Base-by-base conservation (phyloP, 2,888 invertebrate species). In the Tetragonisca angustula region DNA sequence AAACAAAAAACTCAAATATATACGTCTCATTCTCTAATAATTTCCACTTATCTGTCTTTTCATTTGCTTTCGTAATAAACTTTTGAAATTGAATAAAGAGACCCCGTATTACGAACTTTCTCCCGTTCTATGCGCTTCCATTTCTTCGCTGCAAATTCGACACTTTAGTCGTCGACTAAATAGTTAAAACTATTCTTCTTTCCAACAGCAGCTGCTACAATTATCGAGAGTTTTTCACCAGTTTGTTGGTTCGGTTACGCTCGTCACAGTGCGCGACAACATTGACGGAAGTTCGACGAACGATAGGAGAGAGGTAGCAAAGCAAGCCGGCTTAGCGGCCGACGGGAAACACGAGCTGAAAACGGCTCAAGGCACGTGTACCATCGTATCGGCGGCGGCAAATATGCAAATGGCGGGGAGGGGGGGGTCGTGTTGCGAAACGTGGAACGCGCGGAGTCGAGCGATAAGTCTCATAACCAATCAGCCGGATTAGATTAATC, bases 381-480 rank as follows among this genome's bases (percentile, higher is more conserved):
- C 72, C 36, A n/a, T 36, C 68, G 65, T 79, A 80, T 64, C 77
- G 77, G 43, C 70, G 64, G 70, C 68, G 68, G 65, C 77, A 70
- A 74, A 77, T 85, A 88, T 85, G 86, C 88, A 88, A 87, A 87
- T 88, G 59, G 54, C 21, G n/a, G 32, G 27, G 62, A 62, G 17
- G 4, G n/a, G 32, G 36, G 62, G 65, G 17, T 2, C 19, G 64
- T 69, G 79, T 88, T 86, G 79, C 74, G 85, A 64, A 82, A 86
- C 76, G 75, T 27, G n/a, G 70, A 74, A 79, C 76, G 80, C 67
- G 61, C 67, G 56, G 85, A 84, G 79, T 79, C 75, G 80, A 74
- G 76, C 54, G 89, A 89, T 87, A 91, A 89, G 84, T 87, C 86
- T 81, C 77, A 83, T 81, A 83, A 89, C 78, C 86, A 86, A 87